Evolutionary conservation across 2,888 invertebrate genomes (phyloP).

Genomic region (Noctua comes): DNA sequence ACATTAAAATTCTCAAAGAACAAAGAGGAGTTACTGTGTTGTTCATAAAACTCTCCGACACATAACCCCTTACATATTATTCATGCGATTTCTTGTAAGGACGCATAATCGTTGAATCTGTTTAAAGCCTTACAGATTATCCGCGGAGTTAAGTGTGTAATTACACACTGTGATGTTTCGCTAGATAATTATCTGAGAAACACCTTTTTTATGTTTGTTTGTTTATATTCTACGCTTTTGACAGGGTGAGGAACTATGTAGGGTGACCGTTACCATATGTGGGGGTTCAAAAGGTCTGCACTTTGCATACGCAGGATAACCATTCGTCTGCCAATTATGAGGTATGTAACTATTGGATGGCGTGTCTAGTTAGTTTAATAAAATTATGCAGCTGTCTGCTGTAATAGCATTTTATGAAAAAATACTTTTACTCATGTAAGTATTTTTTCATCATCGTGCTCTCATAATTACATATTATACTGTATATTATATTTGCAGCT

Average conservation of each 20-base stretch:
- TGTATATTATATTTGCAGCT: background rate
- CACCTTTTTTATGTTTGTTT: constrained; percentile 60
- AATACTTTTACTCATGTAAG: background rate
- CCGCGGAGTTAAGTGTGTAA: constrained; percentile 50
- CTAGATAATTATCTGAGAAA: constrained; percentile 53
- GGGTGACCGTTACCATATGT: background rate
- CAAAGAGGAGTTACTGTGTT: constrained; percentile 60
- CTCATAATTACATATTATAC: too few relatives aligned
- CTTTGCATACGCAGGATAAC: constrained; percentile 1
- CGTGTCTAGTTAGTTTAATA: background rate
- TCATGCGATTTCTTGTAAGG: constrained; percentile 58
- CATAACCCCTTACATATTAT: constrained; percentile 56
- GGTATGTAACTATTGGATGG: background rate
- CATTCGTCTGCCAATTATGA: constrained; percentile 7
- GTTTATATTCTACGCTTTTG: constrained; percentile 34
- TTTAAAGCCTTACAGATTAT: constrained; percentile 51
- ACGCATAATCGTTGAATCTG: constrained; percentile 57
- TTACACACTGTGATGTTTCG: constrained; percentile 56
- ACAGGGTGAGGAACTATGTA: constrained; percentile 26
- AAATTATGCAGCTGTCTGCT: background rate
- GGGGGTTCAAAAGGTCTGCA: constrained; percentile 8
- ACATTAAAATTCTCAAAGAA: constrained; percentile 60
- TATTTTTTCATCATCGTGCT: background rate
- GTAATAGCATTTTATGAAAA: background rate
- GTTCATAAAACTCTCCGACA: constrained; percentile 56